Base-by-base conservation (phyloP, 2,888 invertebrate genomes). In the Mesochorus sp. region DNA sequence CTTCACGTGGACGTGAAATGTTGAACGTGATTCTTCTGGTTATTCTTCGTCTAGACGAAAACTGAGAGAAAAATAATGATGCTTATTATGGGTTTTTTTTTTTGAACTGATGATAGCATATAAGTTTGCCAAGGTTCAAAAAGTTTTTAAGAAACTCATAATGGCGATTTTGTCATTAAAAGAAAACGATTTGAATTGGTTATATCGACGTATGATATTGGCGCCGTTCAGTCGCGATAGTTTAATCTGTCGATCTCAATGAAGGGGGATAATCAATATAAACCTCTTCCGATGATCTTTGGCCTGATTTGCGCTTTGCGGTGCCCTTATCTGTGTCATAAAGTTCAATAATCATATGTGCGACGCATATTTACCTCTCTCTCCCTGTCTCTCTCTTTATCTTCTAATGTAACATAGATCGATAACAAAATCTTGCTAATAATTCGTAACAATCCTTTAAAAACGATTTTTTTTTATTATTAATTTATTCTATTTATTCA, bases 201-300 rank as follows among this genome's bases (percentile, higher is more conserved):
- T 37, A 37, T 1, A 8, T 37, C 12, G 8, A 2, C 28, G 12
- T 28, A 14, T 26, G n/a, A 53, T 5, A 39, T 21, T 14, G 51
- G 61, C 34, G 61, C 47, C 67, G 5, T 3, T 12, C 12, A 12
- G 64, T 61, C 57, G 28, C 55, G 39, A 66, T 57, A 47, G 28
- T 70, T 82, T 61, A 78, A 83, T 70, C 55, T 81, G 81, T 78
- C 70, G 67, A 77, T 82, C 79, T 77, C 59, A 68, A 77, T 79
- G 64, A 59, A 70, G 70, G 59, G 10, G 72, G 71, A 80, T 83
- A 76, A 82, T 82, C 82, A 61, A 80, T 62, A n/a, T n/a, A 34
- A 68, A 55, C 64, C 66, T 71, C 17, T n/a, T n/a, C n/a, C n/a
- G n/a, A n/a, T 81, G 82, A 82, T 79, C 85, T 82, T 19, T 79